Evolutionary conservation across 1,140 invertebrate species (phyloP).

Genomic region (Armadillidium nasatum): DNA sequence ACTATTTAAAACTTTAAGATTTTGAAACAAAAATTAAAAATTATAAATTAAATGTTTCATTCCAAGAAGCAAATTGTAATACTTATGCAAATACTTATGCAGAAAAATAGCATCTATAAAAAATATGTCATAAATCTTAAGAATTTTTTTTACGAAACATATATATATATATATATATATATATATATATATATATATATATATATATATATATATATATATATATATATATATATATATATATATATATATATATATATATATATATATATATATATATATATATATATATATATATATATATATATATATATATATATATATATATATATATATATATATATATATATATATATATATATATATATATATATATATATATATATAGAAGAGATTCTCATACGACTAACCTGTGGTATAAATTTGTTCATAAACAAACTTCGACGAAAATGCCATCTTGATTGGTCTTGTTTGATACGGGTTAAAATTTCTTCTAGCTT

Average conservation of each 20-base stretch:
- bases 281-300: not conserved
- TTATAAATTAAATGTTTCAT: too few relatives aligned
- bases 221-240: slow-evolving; percentile 27
- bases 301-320: slow-evolving; percentile 17
- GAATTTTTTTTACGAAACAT: too few relatives aligned
- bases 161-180: not conserved
- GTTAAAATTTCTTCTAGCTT: slow-evolving; percentile 30
- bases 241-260: slow-evolving; percentile 27
- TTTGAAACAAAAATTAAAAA: too few relatives aligned
- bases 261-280: slow-evolving; percentile 9
- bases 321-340: slow-evolving; percentile 26
- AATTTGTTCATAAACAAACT: slow-evolving; percentile 35
- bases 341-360: slow-evolving; percentile 16
- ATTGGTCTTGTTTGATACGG: slow-evolving; percentile 33
- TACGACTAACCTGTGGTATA: slow-evolving; percentile 31
- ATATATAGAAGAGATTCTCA: not conserved
- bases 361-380: too few relatives aligned
- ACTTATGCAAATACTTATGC: too few relatives aligned
- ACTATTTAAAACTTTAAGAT: too few relatives aligned
- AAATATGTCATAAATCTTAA: too few relatives aligned
- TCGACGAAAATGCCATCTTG: slow-evolving; percentile 34
- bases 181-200: slow-evolving; percentile 24
- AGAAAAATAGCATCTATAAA: too few relatives aligned
- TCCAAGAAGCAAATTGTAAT: too few relatives aligned
- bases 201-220: slow-evolving; percentile 24